Conservation (phyloP, 1,140 invertebrate genomes). For the Caenorhabditis tropicalis region DNA sequence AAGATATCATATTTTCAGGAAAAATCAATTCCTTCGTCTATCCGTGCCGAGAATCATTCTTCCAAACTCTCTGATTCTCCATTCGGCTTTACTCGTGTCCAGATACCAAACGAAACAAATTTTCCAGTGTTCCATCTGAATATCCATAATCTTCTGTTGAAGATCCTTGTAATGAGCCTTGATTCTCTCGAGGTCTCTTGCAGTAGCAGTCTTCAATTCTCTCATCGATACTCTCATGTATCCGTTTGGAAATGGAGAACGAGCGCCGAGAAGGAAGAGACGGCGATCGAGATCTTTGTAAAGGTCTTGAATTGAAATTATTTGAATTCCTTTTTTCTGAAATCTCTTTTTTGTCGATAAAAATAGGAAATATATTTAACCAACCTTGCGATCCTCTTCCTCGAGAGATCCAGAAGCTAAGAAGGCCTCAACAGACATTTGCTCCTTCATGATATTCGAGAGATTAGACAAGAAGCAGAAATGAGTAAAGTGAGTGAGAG, state of each 20-base stretch:
- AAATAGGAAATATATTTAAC: too few relatives aligned
- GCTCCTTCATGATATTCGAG: too few relatives aligned
- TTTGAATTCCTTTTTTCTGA: not conserved
- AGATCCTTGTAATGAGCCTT: not conserved
- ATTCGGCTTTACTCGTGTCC: not conserved
- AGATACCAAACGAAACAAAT: not conserved
- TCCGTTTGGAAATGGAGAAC: not conserved
- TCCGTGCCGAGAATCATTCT: too few relatives aligned
- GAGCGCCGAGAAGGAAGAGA: not conserved
- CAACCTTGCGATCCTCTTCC: too few relatives aligned
- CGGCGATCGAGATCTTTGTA: not conserved
- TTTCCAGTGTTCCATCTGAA: not conserved
- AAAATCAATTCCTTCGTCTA: too few relatives aligned
- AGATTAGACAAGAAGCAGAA: too few relatives aligned
- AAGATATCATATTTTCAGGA: too few relatives aligned
- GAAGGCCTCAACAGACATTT: too few relatives aligned
- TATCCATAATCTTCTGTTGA: not conserved
- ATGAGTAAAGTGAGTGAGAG: too few relatives aligned
- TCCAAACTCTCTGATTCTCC: not conserved
- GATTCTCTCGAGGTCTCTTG: not conserved
- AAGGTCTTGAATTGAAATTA: not conserved
- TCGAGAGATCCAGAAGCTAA: too few relatives aligned
- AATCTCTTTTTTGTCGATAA: not conserved
- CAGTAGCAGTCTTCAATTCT: not conserved
- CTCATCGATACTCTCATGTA: not conserved